Percentiles rank a stretch among this genome's conserved stretches.
Conservation (phyloP, 2,113 vertebrate genomes). For the Tursiops truncatus region DNA sequence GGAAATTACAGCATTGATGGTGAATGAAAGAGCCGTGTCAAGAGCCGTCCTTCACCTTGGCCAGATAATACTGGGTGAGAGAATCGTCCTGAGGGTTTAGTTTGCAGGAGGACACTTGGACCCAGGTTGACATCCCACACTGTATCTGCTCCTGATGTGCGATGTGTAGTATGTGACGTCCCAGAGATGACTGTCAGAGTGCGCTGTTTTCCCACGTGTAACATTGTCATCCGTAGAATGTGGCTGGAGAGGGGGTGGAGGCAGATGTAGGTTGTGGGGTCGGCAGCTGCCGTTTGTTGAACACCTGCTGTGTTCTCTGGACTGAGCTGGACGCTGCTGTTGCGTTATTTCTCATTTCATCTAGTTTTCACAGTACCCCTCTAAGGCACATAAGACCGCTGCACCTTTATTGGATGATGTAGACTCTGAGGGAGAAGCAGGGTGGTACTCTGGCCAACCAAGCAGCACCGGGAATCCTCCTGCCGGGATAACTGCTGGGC, state of each 20-base stretch:
- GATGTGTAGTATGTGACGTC: rapidly evolving
- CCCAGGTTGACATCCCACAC: neutral
- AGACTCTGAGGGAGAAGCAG: neutral
- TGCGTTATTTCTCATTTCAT: neutral
- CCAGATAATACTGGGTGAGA: neutral
- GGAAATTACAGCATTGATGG: neutral
- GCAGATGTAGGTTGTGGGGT: too few species aligned
- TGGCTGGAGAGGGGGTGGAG: neutral
- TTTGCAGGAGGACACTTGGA: neutral
- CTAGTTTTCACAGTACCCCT: neutral
- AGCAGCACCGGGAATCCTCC: neutral
- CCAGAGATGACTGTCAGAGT: neutral
- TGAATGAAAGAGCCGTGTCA: neutral
- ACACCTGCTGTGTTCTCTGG: neutral
- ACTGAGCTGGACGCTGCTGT: neutral
- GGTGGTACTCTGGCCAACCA: neutral
- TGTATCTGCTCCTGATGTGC: neutral
- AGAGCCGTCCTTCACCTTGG: neutral
- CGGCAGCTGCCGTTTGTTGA: neutral
- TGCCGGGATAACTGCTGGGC: neutral
- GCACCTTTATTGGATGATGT: neutral
- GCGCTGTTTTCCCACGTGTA: neutral
- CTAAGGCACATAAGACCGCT: rapidly evolving
- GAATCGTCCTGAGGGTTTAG: neutral
- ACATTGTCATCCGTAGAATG: neutral